A percentile compares a stretch with the other conserved stretches of the same genome.
phyloP scores from a whole-genome alignment of 1,140 invertebrate species.

The Listronotus oregonensis region DNA sequence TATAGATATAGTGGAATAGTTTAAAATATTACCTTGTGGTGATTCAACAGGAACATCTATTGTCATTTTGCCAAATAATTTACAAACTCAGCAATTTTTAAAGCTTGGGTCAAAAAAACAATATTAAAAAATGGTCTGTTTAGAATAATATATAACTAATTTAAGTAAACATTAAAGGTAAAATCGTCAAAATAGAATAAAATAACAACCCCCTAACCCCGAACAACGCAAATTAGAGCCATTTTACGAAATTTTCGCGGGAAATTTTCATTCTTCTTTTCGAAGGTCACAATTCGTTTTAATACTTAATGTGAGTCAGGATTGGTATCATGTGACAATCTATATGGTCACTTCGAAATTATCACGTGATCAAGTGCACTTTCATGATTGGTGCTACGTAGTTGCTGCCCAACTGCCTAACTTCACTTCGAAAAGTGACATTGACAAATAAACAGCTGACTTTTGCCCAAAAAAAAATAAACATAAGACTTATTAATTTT shows the following conservation, averaged over 20 bases:
- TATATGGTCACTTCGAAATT: no score
- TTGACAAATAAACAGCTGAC: not conserved
- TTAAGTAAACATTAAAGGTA: not conserved
- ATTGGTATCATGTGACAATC: no score
- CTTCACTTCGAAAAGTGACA: not conserved
- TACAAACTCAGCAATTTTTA: no score
- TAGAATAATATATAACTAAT: not conserved
- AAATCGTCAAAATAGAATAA: not conserved
- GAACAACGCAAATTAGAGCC: not conserved
- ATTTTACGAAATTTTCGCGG: constrained; percentile 1
- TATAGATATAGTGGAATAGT: constrained; percentile 31
- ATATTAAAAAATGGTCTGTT: no score
- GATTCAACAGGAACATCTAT: constrained; percentile 16
- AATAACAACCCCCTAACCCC: not conserved
- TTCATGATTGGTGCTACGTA: no score
- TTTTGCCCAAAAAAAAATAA: not conserved
- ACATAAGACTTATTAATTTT: not conserved
- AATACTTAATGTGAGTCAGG: no score
- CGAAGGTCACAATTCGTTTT: not conserved
- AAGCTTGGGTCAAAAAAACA: no score
- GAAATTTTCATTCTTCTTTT: not conserved
- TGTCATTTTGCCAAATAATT: constrained; percentile 5
- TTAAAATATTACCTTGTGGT: constrained; percentile 22
- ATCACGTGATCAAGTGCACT: no score
- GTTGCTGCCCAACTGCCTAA: no score